Conservation (phyloP, 2,888 invertebrate genomes). For the Priocnemis perturbator region DNA sequence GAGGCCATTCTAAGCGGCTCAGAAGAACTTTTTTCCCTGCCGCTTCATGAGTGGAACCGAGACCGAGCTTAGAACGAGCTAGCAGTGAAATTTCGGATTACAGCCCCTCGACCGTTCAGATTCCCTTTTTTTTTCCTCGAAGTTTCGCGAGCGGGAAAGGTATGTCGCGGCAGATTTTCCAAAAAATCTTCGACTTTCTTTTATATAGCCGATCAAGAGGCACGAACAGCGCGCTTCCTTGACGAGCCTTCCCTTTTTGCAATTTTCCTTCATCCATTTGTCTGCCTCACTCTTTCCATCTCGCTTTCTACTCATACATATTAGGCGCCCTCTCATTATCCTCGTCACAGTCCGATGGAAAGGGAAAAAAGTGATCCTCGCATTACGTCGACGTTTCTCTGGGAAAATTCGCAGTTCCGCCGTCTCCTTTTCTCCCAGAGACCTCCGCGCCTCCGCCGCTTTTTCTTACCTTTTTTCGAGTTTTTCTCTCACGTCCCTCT, state of each 20-base stretch:
- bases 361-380: no score
- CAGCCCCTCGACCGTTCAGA: conserved; percentile 30
- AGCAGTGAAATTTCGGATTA: conserved; percentile 50
- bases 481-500: no score
- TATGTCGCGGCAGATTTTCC: not conserved
- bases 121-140: not conserved
- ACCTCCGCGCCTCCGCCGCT: conserved; percentile 1
- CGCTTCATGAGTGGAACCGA: conserved; percentile 19
- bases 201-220: no score
- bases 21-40: conserved; percentile 25
- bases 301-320: not conserved
- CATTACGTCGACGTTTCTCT: no score
- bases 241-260: no score
- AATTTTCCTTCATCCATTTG: no score
- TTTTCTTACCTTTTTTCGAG: not conserved
- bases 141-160: not conserved
- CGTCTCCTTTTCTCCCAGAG: not conserved
- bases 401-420: no score
- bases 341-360: not conserved
- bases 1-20: conserved; percentile 48
- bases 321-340: not conserved
- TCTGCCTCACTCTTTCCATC: not conserved
- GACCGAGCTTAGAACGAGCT: conserved; percentile 36
- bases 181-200: not conserved
- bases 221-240: no score